Evolutionary conservation across 2,113 vertebrate species (phyloP), one percentile per base, ranked within the genome.

Genomic region (Cebus imitator): DNA sequence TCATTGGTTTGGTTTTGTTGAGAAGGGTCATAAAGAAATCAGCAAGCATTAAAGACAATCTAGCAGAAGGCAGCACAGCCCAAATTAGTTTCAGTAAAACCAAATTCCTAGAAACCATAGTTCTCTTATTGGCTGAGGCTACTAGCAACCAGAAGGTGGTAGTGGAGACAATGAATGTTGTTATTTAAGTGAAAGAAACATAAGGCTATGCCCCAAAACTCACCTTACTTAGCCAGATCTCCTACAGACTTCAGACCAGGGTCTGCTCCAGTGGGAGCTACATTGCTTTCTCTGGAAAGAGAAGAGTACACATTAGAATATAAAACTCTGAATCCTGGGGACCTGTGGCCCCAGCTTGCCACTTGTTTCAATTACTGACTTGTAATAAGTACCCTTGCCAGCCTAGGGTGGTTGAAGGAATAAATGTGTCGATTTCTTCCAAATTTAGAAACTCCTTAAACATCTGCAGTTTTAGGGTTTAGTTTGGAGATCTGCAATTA

Each of bases 371-470:
- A 12, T 61, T 27, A 40, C 48, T 94, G 58, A 79, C 52, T 96
- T 86, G 16, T 66, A 86, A 55, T 82, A 86, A 93, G 57, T 21
- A n/a, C 0, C 1, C 20, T 93, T 61, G 8, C 3, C 9, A 73
- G 43, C 23, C 30, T 48, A 43, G 4, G 12, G 27, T 61, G 94
- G 73, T 57, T 94, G 85, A 92, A 92, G 25, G 35, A 75, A 21
- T 66, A 83, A 37, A 1, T 48, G 13, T 70, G 43, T 20, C n/a
- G 78, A 50, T 50, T 90, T 17, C 52, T 78, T 80, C 43, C n/a
- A 96, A 91, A 76, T 87, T 82, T 64, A 68, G 40, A 45, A 66
- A 61, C 5, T 81, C 32, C 37, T 89, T 20, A 80, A 43, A 52
- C 14, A 78, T 70, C 48, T 81, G 11, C 2, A 58, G 45, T 37